Percentiles rank a stretch among this genome's conserved stretches.
These are phyloP conservation scores for Pitangus sulphuratus DNA, from an alignment of 2,797 vertebrate species.

Conservation along the genomic window DNA sequence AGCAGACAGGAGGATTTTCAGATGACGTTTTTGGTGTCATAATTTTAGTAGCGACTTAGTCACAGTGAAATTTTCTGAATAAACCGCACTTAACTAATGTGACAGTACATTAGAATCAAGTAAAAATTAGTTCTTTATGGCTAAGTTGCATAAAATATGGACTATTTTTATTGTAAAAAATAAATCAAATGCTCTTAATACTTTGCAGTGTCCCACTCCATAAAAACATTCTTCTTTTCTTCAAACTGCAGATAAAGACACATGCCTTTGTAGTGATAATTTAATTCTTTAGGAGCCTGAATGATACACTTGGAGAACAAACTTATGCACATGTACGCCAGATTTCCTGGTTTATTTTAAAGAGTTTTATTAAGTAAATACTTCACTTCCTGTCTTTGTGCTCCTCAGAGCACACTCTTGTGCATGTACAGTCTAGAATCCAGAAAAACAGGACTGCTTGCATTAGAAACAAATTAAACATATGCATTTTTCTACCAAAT, in stretches of 20 bases:
- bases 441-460: not conserved
- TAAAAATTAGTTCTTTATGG: not conserved
- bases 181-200: not conserved
- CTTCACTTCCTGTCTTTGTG: not conserved
- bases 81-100: not conserved
- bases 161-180: not conserved
- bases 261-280: not conserved
- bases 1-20: not conserved
- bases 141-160: not conserved
- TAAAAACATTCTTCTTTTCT: not conserved
- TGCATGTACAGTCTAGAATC: not conserved
- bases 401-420: not conserved
- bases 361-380: not conserved
- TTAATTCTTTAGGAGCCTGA: not conserved
- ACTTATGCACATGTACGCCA: not conserved
- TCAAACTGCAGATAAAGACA: not conserved
- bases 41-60: not conserved
- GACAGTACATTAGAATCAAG: not conserved
- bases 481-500: not conserved
- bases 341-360: not conserved
- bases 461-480: not conserved
- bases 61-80: not conserved
- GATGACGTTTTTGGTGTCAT: not conserved
- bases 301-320: not conserved
- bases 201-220: not conserved